Evolutionary conservation across 2,797 vertebrate species (phyloP).

Genomic region (Enteromius fasciolatus): DNA sequence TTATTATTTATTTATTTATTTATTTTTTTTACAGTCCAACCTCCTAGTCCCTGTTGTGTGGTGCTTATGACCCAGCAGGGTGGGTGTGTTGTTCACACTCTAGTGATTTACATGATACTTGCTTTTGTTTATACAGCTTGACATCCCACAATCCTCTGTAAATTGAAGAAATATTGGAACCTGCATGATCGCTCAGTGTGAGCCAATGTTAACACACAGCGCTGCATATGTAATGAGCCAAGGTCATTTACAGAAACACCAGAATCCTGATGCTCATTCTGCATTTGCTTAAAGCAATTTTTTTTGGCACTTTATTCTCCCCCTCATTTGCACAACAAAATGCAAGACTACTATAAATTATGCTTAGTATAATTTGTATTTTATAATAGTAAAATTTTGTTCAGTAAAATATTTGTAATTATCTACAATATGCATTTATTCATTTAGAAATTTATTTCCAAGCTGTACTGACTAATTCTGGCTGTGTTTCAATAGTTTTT

Average conservation of each 20-base stretch:
- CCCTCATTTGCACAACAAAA: conserved; percentile 1
- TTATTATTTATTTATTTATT: background rate
- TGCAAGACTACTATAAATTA: background rate
- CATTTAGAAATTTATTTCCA: background rate
- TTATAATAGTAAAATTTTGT: background rate
- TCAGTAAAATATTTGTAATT: background rate
- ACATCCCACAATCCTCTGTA: conserved; percentile 48
- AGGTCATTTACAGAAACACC: conserved; percentile 25
- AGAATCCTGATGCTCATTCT: background rate
- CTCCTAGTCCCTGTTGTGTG: conserved; percentile 17
- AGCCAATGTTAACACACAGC: conserved; percentile 30
- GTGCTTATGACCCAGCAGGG: conserved; percentile 14
- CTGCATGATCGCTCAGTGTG: conserved; percentile 33
- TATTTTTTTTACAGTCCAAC: background rate
- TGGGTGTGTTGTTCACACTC: conserved; percentile 41
- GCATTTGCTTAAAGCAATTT: background rate
- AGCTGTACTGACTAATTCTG: background rate
- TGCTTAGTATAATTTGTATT: background rate
- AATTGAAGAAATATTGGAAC: conserved; percentile 39
- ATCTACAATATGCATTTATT: background rate
- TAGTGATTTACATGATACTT: conserved; percentile 57
- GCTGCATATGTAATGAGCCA: conserved; percentile 27
- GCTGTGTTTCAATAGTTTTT: background rate
- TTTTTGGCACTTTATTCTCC: background rate
- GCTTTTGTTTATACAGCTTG: conserved; percentile 66